Percentiles rank a stretch among this genome's conserved stretches.
Conservation (phyloP, 2,888 invertebrate species). For the Alloscopus bannaensis region DNA sequence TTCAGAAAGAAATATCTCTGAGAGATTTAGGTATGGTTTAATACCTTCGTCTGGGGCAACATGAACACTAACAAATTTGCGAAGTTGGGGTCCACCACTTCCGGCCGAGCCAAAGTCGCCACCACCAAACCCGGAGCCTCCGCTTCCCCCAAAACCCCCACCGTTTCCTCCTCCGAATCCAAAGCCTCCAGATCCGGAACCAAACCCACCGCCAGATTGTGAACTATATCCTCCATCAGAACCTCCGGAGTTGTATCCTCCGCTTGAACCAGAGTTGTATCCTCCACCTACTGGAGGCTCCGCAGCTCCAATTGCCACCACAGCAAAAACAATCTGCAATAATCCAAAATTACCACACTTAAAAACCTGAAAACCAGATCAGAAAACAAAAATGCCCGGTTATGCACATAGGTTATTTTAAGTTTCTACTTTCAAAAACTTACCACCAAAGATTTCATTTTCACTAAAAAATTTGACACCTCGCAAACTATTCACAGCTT, state of each 20-base stretch:
- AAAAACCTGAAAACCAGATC: background rate
- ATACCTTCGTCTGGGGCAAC: constrained; percentile 57
- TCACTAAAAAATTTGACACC: constrained; percentile 3
- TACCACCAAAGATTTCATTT: constrained; percentile 54
- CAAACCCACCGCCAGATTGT: constrained; percentile 21
- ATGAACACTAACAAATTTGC: constrained; percentile 51
- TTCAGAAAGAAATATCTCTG: background rate
- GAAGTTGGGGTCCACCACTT: constrained; percentile 32
- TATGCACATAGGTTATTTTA: too few relatives aligned
- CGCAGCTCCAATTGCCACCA: constrained; percentile 35
- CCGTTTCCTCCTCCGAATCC: constrained; percentile 3
- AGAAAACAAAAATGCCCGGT: too few relatives aligned
- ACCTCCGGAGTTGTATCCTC: constrained; percentile 7
- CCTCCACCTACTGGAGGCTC: constrained; percentile 38
- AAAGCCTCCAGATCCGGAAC: constrained; percentile 18
- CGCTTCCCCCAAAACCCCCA: constrained; percentile 17
- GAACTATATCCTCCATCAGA: constrained; percentile 14
- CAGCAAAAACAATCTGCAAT: constrained; percentile 38
- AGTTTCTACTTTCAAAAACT: constrained; percentile 23
- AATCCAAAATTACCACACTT: constrained; percentile 1
- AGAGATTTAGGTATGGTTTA: background rate
- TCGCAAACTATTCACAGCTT: background rate
- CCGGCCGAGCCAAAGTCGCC: background rate
- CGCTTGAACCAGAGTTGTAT: constrained; percentile 14
- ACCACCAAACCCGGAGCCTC: constrained; percentile 31